Evolutionary conservation across 1,140 invertebrate genomes (phyloP).

Genomic region (Onthophagus taurus): DNA sequence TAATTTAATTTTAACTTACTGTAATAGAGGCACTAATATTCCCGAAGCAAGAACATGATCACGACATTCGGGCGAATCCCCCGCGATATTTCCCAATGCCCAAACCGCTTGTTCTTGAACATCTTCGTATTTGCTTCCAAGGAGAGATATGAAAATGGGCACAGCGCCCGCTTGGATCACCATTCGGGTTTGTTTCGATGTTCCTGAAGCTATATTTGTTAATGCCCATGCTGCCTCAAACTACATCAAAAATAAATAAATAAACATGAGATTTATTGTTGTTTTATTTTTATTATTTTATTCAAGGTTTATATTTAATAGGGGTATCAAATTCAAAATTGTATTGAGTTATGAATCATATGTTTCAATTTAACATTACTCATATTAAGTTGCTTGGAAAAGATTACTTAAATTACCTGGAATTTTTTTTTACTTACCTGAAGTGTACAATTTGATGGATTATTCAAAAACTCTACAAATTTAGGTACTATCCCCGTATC

Average conservation of each 20-base stretch:
- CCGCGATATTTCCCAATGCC: slow-evolving; percentile 95
- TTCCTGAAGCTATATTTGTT: slow-evolving; percentile 97
- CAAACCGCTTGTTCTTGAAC: slow-evolving; percentile 91
- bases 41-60: slow-evolving; percentile 82
- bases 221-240: slow-evolving; percentile 98
- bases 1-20: slow-evolving; percentile 54
- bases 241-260: slow-evolving; percentile 43
- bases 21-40: slow-evolving; percentile 78
- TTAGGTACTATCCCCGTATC: slow-evolving; percentile 89
- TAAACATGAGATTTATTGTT: too few species aligned
- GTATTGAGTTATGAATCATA: too few species aligned
- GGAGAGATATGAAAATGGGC: slow-evolving; percentile 78
- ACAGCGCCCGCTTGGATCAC: slow-evolving; percentile 93
- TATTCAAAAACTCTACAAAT: slow-evolving; percentile 90
- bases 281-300: not conserved
- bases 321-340: too few species aligned
- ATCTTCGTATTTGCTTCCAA: slow-evolving; percentile 77
- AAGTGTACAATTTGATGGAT: slow-evolving; percentile 71
- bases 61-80: slow-evolving; percentile 86
- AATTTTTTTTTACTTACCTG: slow-evolving; percentile 51
- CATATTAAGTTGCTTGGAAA: too few species aligned
- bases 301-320: too few species aligned
- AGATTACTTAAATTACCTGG: too few species aligned
- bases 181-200: slow-evolving; percentile 82
- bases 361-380: too few species aligned